Evolutionary conservation across 2,888 invertebrate species (phyloP), one percentile per base, ranked within the genome.

Genomic region (Tholera decimalis): DNA sequence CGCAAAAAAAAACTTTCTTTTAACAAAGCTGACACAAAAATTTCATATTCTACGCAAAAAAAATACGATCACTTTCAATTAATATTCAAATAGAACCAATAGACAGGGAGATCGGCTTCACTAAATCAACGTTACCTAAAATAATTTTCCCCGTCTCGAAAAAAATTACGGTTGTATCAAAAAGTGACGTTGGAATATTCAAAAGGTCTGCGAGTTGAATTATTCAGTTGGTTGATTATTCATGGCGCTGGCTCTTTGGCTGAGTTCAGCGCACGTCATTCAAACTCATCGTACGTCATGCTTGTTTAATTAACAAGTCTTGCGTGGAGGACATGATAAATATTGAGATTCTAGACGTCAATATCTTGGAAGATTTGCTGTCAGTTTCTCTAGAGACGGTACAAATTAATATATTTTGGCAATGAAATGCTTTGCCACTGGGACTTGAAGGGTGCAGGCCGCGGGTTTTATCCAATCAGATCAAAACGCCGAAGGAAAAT

Each of bases 211-310:
- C 15, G 37, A 73, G 73, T 61, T 79, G 80, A 80, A 80, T 80
- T 69, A 80, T 80, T 80, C 82, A 80, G 70, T n/a, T 55, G 49
- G 77, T 80, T 73, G 71, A 73, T 77, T 80, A 80, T 80, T 80
- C 82, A 80, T 80, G 73, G 72, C 63, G 59, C 41, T n/a, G 30
- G 55, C 64, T 76, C 64, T 63, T 67, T 47, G 73, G 22, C 62
- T 41, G 44, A 39, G 56, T 49, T 58, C 77, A 49, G 63, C 24
- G 77, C 43, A 37, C 56, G 73, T 77, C 77, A 60, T 26, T 59
- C 59, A 54, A 37, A 54, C 66, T 74, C 73, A 49, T 72, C 73
- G 60, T 50, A 50, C 67, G 65, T 76, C 79, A 70, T 43, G 30
- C 59, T 58, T 49, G 81, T 66, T 80, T 76, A 66, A 80, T 80